Conservation (phyloP, 2,888 invertebrate genomes). For the Perizoma affinitatum region DNA sequence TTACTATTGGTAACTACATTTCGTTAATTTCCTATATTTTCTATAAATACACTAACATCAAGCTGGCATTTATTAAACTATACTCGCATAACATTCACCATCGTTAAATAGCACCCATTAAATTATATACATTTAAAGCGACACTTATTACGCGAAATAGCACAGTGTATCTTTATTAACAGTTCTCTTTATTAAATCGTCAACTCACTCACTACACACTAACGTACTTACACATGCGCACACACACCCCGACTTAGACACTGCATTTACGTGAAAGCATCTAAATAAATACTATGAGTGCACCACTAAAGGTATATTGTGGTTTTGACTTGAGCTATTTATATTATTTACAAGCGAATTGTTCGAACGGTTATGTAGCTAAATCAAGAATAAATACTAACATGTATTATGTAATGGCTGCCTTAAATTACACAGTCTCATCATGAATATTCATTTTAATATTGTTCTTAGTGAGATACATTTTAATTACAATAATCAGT, state of each 20-base stretch:
- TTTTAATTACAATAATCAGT: conserved; percentile 73
- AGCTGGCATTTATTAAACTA: conserved; percentile 48
- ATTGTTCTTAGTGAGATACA: conserved; percentile 79
- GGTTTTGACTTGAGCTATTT: conserved; percentile 48
- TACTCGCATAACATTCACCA: conserved; percentile 72
- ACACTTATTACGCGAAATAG: conserved; percentile 54
- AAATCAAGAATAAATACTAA: conserved; percentile 33
- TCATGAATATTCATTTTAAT: conserved; percentile 64
- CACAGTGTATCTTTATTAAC: conserved; percentile 41
- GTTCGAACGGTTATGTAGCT: conserved; percentile 51
- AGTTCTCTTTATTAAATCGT: conserved; percentile 16
- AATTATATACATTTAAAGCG: conserved; percentile 78
- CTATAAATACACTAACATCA: conserved; percentile 52
- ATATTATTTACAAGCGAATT: conserved; percentile 54
- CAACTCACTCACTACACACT: not conserved
- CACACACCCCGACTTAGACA: not conserved
- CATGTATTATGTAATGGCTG: conserved; percentile 66
- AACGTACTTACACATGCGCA: not conserved
- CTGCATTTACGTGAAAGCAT: not conserved
- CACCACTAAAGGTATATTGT: conserved; percentile 13
- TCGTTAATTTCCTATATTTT: conserved; percentile 57
- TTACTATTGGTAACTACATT: conserved; percentile 72
- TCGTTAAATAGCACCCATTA: conserved; percentile 81
- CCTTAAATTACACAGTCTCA: conserved; percentile 77
- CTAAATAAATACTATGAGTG: not conserved